Conservation (phyloP, 2,113 vertebrate species). For the Acanthochromis polyacanthus region DNA sequence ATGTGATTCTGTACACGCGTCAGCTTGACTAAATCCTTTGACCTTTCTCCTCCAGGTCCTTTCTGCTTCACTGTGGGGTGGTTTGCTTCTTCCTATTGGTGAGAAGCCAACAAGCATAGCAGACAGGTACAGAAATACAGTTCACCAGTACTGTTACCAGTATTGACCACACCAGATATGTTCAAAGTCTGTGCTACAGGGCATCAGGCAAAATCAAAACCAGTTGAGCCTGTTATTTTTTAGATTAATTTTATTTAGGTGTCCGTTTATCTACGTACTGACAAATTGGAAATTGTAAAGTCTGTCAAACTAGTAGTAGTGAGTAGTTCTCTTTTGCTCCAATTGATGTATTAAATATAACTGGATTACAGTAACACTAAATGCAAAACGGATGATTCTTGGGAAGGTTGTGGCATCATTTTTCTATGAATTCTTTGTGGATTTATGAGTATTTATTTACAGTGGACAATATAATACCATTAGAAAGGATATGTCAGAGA, state of each 20-base stretch:
- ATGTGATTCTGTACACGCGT: not conserved
- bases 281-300: not conserved
- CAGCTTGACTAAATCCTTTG: not conserved
- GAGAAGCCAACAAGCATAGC: conserved; percentile 92
- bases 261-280: not conserved
- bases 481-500: not conserved
- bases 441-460: not conserved
- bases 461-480: not conserved
- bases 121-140: conserved; percentile 87
- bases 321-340: too few relatives aligned
- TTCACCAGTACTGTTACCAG: not conserved
- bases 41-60: conserved; percentile 85
- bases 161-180: not conserved
- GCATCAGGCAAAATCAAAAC: not conserved
- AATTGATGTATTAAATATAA: not conserved
- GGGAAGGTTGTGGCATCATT: too few relatives aligned
- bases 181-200: not conserved
- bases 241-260: not conserved
- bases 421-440: not conserved
- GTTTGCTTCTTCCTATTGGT: conserved; percentile 93
- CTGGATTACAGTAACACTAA: too few relatives aligned
- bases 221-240: not conserved
- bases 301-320: not conserved
- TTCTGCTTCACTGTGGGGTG: conserved; percentile 94
- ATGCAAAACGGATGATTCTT: too few relatives aligned